Evolutionary conservation across 2,797 vertebrate genomes (phyloP), one percentile per base, ranked within the genome.

Genomic region (Parambassis ranga): DNA sequence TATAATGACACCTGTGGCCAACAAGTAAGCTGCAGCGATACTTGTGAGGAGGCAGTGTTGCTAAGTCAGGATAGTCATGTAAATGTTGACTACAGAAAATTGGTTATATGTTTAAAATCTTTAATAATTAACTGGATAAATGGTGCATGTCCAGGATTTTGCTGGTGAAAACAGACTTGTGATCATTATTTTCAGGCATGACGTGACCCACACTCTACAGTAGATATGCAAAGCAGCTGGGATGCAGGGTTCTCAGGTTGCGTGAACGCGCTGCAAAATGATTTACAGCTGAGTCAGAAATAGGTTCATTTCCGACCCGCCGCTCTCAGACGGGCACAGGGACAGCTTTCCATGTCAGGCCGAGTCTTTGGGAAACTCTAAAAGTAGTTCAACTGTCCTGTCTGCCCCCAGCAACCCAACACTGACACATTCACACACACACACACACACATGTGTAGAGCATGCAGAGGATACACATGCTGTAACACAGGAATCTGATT

Each of bases 241-340:
- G 61, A 37, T 32, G 28, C 33, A 16, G 27, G 7, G 50, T 23
- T 35, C 43, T 82, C 64, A 6, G 33, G 53, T 83, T 80, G 68
- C 65, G 5, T 3, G 10, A 48, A 58, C 63, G 50, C 20, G n/a
- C 39, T 31, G 46, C 51, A 37, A 64, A 76, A 55, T 76, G 49
- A 82, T 85, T 84, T 78, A 65, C 62, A 43, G 70, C 50, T 24
- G 44, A 71, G 69, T 78, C 73, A 68, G 75, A 84, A 81, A 84
- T 83, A 79, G 71, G 56, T 49, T 16, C 11, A 86, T 76, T 82
- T 82, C 81, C 50, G 58, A 65, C 61, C 74, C 18, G 10, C 60
- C 30, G 4, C 46, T 64, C 47, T 64, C n/a, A 57, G 28, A 36
- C 19, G 14, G 44, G 65, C 75, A 57, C 28, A 1, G 32, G 47